phyloP scores from a whole-genome alignment of 2,888 invertebrate genomes.

The Tenthredo notha region DNA sequence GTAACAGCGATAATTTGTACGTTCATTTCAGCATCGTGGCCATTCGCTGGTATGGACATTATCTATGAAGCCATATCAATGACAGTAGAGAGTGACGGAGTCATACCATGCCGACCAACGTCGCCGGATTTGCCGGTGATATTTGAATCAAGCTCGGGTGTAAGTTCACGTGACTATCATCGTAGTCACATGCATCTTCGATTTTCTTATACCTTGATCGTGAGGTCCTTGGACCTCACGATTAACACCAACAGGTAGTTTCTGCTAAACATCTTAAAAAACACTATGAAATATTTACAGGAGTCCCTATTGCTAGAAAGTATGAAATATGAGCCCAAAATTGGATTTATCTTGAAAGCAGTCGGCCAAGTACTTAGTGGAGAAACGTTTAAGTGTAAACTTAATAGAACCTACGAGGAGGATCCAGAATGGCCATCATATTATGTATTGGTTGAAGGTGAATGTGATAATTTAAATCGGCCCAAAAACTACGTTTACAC shows the following conservation, averaged over 20 bases:
- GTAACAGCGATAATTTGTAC: background rate
- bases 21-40: slow-evolving; percentile 77
- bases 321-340: slow-evolving; percentile 77
- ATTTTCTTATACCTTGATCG: background rate
- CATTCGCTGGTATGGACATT: slow-evolving; percentile 74
- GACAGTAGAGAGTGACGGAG: slow-evolving; percentile 75
- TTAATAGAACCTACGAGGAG: slow-evolving; percentile 57
- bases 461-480: background rate
- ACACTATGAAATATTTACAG: slow-evolving; percentile 55
- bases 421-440: background rate
- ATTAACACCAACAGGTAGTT: background rate
- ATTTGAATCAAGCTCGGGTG: background rate
- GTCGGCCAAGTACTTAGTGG: slow-evolving; percentile 69
- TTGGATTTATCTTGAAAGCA: slow-evolving; percentile 77
- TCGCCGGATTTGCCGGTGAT: slow-evolving; percentile 75
- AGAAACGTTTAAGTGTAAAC: slow-evolving; percentile 40
- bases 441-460: background rate
- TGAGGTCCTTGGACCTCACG: background rate
- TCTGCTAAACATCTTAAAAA: slow-evolving; percentile 1
- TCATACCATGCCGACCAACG: slow-evolving; percentile 84
- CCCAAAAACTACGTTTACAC: background rate
- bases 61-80: slow-evolving; percentile 56
- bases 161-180: background rate
- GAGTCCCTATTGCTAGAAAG: slow-evolving; percentile 68
- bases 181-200: background rate